A percentile compares a stretch with the other conserved stretches of the same genome.
Evolutionary conservation across 92 coral and sea anemone species (phyloP).

Genomic region (Porites rus): DNA sequence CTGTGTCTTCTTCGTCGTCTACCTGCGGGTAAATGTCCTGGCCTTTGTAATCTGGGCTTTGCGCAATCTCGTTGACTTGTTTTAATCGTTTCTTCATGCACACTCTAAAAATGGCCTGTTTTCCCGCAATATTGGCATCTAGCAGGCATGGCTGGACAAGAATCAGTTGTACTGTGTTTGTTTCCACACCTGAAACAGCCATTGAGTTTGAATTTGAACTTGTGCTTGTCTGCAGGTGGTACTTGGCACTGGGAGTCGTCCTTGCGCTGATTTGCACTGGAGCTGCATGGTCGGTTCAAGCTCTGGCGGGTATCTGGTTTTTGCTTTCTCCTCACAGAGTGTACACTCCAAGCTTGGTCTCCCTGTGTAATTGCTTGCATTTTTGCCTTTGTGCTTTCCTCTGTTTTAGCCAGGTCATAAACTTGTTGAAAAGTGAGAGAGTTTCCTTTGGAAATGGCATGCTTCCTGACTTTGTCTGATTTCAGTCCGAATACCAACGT

Average conservation of each 20-base stretch:
- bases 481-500: constrained; percentile 55
- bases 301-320: constrained; percentile 5
- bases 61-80: constrained; percentile 44
- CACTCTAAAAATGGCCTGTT: constrained; percentile 46
- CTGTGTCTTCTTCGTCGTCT: constrained; percentile 16
- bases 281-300: constrained; percentile 1
- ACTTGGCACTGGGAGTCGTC: background rate
- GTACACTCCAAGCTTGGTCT: background rate
- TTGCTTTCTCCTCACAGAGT: constrained; percentile 33
- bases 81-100: constrained; percentile 45
- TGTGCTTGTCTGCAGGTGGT: background rate
- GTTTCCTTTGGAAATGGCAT: constrained; percentile 61
- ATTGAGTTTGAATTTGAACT: constrained; percentile 40
- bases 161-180: constrained; percentile 41
- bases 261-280: background rate
- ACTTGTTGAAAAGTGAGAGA: constrained; percentile 59
- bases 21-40: constrained; percentile 54
- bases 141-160: constrained; percentile 55
- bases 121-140: constrained; percentile 40
- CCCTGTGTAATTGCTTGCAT: constrained; percentile 43
- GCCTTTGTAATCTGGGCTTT: constrained; percentile 33
- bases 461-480: constrained; percentile 61
- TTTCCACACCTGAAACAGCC: constrained; percentile 61
- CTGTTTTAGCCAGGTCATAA: constrained; percentile 67
- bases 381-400: constrained; percentile 54